Percentiles rank a stretch among this genome's conserved stretches.
These are phyloP conservation scores for human DNA, from an alignment of 2,113 vertebrate species.

Conservation along the genomic window GRCh38 chr3:27279001-27279500, in stretches of 20 bases:
- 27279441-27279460: background rate
- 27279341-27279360: conserved; percentile 35
- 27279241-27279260: conserved; percentile 26
- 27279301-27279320: conserved; percentile 21
- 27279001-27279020: background rate
- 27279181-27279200: background rate
- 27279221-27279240: background rate
- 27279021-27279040: background rate
- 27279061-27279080: background rate
- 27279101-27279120: background rate
- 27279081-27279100: background rate
- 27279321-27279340: background rate
- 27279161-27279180: background rate
- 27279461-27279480: background rate
- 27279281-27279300: background rate
- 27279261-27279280: background rate
- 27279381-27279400: background rate
- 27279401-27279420: background rate
- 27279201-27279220: background rate
- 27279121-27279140: background rate
- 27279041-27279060: background rate
- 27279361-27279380: conserved; percentile 53
- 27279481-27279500: background rate
- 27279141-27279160: background rate
- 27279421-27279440: background rate